These are phyloP conservation scores for Rhagoletis pomonella DNA, from an alignment of 1,140 invertebrate genomes.

Conservation along the genomic window DNA sequence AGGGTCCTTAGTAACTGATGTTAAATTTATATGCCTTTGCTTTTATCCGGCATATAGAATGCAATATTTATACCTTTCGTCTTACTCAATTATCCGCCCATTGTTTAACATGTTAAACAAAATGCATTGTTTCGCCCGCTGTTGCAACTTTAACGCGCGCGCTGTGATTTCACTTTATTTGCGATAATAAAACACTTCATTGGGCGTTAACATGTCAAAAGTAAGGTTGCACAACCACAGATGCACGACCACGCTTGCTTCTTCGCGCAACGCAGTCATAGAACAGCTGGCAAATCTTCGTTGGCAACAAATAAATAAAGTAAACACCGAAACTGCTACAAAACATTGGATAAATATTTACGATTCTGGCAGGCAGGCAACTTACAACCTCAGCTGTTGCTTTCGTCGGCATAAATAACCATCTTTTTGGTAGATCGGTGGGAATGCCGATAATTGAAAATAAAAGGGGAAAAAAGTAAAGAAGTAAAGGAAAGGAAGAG, in stretches of 20 bases:
- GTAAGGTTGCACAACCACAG: neutral
- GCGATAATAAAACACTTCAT: slow-evolving; percentile 72
- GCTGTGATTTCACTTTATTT: slow-evolving; percentile 74
- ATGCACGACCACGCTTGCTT: neutral
- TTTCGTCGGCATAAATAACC: slow-evolving; percentile 44
- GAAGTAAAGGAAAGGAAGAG: slow-evolving; percentile 2
- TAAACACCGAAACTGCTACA: slow-evolving; percentile 42
- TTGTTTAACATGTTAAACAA: neutral
- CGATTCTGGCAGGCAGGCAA: slow-evolving; percentile 23
- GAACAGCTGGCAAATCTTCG: slow-evolving; percentile 49
- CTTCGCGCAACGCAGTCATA: neutral
- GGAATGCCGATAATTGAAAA: slow-evolving; percentile 47
- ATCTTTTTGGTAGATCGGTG: slow-evolving; percentile 4
- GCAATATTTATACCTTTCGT: slow-evolving; percentile 18
- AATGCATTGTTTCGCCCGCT: slow-evolving; percentile 27
- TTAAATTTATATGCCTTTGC: neutral
- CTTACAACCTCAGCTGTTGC: slow-evolving; percentile 12
- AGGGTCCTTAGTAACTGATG: too few relatives aligned
- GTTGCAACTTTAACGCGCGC: slow-evolving; percentile 28
- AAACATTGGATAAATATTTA: slow-evolving; percentile 50
- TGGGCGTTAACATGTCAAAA: slow-evolving; percentile 3
- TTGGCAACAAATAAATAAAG: slow-evolving; percentile 35
- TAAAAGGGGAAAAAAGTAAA: slow-evolving; percentile 9
- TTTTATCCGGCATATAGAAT: neutral
- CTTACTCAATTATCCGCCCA: slow-evolving; percentile 36